A percentile compares a stretch with the other conserved stretches of the same genome.
Evolutionary conservation across 2,797 vertebrate species (phyloP).

Genomic region (Syndactyla subalaris): DNA sequence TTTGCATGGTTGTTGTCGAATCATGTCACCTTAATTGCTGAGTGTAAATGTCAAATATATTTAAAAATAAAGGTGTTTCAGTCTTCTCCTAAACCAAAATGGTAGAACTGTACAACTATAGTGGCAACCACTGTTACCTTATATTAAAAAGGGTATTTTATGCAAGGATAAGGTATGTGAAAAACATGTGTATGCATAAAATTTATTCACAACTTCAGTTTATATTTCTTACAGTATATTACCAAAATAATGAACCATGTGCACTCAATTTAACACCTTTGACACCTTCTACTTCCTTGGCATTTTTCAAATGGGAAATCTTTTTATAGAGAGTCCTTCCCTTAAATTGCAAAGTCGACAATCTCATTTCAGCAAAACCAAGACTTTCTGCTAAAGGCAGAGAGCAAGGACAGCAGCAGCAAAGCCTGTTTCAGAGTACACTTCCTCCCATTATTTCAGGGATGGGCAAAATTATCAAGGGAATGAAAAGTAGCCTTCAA

Average conservation of each 20-base stretch:
- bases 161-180: not conserved
- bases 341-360: not conserved
- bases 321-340: not conserved
- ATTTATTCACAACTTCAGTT: not conserved
- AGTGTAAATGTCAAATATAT: not conserved
- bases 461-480: not conserved
- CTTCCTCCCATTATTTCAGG: not conserved
- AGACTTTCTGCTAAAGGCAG: not conserved
- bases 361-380: not conserved
- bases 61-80: not conserved
- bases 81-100: not conserved
- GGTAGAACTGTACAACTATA: not conserved
- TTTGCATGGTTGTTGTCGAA: not conserved
- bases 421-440: not conserved
- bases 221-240: not conserved
- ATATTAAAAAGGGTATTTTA: not conserved
- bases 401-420: not conserved
- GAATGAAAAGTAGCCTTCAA: not conserved
- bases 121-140: not conserved
- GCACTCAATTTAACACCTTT: not conserved
- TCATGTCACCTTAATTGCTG: not conserved
- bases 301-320: conserved; percentile 9
- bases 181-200: not conserved
- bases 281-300: not conserved
- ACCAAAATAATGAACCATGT: not conserved